A percentile compares a stretch with the other conserved stretches of the same genome.
Conservation (phyloP, 2,888 invertebrate genomes). For the Drosophila stalkeri region DNA sequence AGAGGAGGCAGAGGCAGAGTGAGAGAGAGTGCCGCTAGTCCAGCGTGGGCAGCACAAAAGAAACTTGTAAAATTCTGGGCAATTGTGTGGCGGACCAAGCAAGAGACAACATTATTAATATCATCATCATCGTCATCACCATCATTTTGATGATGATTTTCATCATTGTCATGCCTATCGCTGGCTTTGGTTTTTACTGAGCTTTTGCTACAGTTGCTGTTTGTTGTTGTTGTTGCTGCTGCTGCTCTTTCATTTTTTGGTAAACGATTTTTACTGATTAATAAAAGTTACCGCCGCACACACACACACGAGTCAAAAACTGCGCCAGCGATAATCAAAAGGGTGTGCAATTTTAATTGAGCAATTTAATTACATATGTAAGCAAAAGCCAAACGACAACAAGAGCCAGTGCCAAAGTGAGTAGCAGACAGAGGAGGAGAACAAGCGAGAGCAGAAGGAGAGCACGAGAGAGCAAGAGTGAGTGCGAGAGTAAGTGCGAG, state of each 20-base stretch:
- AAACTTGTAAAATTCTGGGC: conserved; percentile 65
- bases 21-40: conserved; percentile 7
- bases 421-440: not conserved
- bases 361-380: conserved; percentile 84
- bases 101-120: conserved; percentile 38
- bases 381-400: conserved; percentile 68
- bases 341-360: conserved; percentile 85
- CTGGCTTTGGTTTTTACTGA: conserved; percentile 42
- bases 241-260: conserved; percentile 43
- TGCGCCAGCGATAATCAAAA: conserved; percentile 83
- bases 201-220: conserved; percentile 14
- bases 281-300: conserved; percentile 58
- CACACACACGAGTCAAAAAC: conserved; percentile 35
- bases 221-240: conserved; percentile 3
- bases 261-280: conserved; percentile 75
- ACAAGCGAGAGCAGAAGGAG: not conserved
- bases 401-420: conserved; percentile 25
- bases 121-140: conserved; percentile 28
- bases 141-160: conserved; percentile 9
- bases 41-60: conserved; percentile 53
- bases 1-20: not conserved
- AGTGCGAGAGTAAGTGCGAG: too few relatives aligned
- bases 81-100: conserved; percentile 63
- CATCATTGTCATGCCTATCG: conserved; percentile 32
- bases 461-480: not conserved